These are phyloP conservation scores for Lepetodrilus schrolli DNA, from an alignment of 2,888 invertebrate genomes.

Conservation along the genomic window DNA sequence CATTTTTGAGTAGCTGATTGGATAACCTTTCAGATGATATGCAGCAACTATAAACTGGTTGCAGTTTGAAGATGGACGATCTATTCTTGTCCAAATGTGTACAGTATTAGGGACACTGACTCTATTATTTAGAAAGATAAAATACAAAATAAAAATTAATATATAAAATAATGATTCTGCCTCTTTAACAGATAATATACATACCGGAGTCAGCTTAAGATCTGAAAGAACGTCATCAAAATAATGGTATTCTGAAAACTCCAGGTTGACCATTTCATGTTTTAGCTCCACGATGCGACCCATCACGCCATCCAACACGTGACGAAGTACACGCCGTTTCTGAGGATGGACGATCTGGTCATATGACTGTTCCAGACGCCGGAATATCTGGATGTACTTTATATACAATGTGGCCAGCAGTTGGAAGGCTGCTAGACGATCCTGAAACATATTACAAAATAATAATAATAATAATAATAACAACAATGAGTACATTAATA, in stretches of 20 bases:
- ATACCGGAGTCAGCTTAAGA: conserved; percentile 83
- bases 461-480: too few relatives aligned
- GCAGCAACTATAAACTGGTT: too few relatives aligned
- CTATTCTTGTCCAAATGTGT: too few relatives aligned
- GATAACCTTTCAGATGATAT: too few relatives aligned
- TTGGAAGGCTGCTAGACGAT: conserved; percentile 74
- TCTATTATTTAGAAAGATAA: neutral
- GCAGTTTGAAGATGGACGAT: too few relatives aligned
- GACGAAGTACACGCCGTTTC: conserved; percentile 85
- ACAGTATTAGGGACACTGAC: neutral
- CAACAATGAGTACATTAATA: too few relatives aligned
- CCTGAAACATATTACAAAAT: conserved; percentile 71
- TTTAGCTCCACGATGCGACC: conserved; percentile 91
- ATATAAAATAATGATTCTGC: neutral
- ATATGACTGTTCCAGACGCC: conserved; percentile 86
- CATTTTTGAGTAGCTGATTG: too few relatives aligned
- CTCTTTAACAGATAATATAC: conserved; percentile 41
- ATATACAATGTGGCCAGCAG: conserved; percentile 81
- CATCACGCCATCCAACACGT: conserved; percentile 78
- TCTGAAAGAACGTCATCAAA: conserved; percentile 87
- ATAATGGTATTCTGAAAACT: conserved; percentile 89
- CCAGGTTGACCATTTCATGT: conserved; percentile 88
- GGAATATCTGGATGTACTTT: conserved; percentile 86
- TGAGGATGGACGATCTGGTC: conserved; percentile 96
- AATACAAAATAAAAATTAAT: neutral